Evolutionary conservation across 1,140 invertebrate genomes (phyloP).

Genomic region (Archivesica marissinica): DNA sequence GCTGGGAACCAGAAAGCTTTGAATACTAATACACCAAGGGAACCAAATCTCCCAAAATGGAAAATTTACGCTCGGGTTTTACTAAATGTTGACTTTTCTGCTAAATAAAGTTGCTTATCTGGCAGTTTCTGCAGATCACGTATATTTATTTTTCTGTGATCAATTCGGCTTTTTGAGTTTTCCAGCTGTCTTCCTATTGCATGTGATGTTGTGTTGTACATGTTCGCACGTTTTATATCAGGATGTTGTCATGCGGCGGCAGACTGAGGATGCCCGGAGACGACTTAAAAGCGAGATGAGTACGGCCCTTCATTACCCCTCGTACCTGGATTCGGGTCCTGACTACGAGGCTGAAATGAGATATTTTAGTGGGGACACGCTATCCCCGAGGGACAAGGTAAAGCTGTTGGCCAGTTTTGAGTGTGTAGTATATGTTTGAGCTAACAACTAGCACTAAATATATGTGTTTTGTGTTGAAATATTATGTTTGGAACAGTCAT

Average conservation of each 20-base stretch:
- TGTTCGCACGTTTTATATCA: slow-evolving; percentile 54
- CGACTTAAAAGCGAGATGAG: slow-evolving; percentile 77
- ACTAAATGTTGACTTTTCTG: no score
- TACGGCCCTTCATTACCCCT: slow-evolving; percentile 77
- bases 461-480: not conserved
- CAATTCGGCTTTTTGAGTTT: slow-evolving; percentile 19
- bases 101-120: no score
- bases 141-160: not conserved
- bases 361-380: slow-evolving; percentile 79
- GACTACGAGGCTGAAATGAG: slow-evolving; percentile 82
- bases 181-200: not conserved
- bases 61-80: no score
- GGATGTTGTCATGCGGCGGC: slow-evolving; percentile 70
- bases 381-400: slow-evolving; percentile 81
- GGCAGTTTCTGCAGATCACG: not conserved
- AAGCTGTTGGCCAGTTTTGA: slow-evolving; percentile 67
- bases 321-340: slow-evolving; percentile 79
- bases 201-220: slow-evolving; percentile 47
- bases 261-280: slow-evolving; percentile 71
- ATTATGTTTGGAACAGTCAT: not conserved
- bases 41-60: no score
- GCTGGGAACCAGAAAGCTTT: no score
- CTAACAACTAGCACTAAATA: not conserved
- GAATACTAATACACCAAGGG: no score
- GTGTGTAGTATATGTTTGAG: not conserved